phyloP scores from a whole-genome alignment of 2,113 vertebrate species.

The Amphiprion ocellaris region DNA sequence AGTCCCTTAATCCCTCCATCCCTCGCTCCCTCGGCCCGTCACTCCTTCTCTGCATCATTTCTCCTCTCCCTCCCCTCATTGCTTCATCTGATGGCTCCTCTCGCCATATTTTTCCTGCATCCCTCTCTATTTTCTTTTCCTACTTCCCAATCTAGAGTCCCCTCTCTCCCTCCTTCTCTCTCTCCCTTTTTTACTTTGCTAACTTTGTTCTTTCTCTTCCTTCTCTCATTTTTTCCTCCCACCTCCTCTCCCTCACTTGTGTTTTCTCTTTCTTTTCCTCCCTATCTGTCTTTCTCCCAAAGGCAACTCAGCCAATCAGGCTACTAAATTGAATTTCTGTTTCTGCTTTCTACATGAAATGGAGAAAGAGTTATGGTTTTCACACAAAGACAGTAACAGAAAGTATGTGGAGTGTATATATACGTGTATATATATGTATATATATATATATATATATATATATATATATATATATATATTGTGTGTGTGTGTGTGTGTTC shows the following conservation, averaged over 20 bases:
- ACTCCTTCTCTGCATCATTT: slow-evolving; percentile 65
- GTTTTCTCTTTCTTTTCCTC: slow-evolving; percentile 19
- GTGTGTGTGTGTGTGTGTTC: background rate
- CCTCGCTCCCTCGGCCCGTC: slow-evolving; percentile 52
- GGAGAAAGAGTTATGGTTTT: slow-evolving; percentile 46
- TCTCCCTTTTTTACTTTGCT: background rate
- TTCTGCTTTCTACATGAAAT: slow-evolving; percentile 56
- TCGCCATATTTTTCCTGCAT: background rate
- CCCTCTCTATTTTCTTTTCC: background rate
- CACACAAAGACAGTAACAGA: slow-evolving; percentile 21
- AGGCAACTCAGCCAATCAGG: slow-evolving; percentile 63
- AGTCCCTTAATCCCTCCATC: slow-evolving; percentile 62
- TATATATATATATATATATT: too few relatives aligned
- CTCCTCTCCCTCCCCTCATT: slow-evolving; percentile 30
- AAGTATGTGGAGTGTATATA: background rate
- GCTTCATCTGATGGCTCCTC: slow-evolving; percentile 20
- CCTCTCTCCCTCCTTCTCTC: background rate
- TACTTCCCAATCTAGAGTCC: slow-evolving; percentile 3
- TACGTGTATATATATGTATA: background rate
- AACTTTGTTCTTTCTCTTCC: background rate
- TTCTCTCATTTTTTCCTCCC: background rate
- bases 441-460: too few relatives aligned
- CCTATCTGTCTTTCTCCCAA: slow-evolving; percentile 41
- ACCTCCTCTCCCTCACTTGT: background rate
- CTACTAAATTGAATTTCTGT: slow-evolving; percentile 61